Evolutionary conservation across 2,113 vertebrate species (phyloP).

Genomic region (Megaleporinus macrocephalus): DNA sequence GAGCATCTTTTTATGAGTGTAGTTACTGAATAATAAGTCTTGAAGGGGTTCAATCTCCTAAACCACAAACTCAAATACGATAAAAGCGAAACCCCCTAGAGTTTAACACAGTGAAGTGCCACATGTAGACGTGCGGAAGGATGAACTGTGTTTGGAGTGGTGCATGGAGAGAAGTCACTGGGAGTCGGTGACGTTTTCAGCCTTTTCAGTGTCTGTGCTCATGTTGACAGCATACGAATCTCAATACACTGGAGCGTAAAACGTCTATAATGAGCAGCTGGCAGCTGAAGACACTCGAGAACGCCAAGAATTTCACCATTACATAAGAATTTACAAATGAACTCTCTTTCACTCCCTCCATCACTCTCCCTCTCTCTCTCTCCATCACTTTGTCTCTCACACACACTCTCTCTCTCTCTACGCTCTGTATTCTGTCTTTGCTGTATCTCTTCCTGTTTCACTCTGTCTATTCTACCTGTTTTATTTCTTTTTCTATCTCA

Average conservation of each 20-base stretch:
- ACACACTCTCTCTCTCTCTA: background rate
- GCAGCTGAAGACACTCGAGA: constrained; percentile 20
- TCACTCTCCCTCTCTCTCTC: background rate
- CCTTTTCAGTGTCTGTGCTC: background rate
- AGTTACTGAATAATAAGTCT: no score
- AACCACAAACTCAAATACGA: no score
- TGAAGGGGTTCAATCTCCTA: no score
- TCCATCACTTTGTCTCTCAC: background rate
- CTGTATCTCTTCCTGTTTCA: background rate
- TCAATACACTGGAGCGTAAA: background rate
- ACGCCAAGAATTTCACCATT: constrained; percentile 29
- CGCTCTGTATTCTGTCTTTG: no score
- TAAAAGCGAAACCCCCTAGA: no score
- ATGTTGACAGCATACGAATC: background rate
- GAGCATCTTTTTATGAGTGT: no score
- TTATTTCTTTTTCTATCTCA: no score
- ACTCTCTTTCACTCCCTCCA: background rate
- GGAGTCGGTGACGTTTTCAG: background rate
- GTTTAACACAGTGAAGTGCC: background rate
- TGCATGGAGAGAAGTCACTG: background rate
- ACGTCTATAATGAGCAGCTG: constrained; percentile 28
- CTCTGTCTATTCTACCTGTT: no score
- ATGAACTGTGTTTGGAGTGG: constrained; percentile 3
- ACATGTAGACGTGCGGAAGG: background rate
- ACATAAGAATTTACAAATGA: constrained; percentile 27